Evolutionary conservation across 2,888 invertebrate species (phyloP), one percentile per base, ranked within the genome.

Genomic region (Trilocha varians): DNA sequence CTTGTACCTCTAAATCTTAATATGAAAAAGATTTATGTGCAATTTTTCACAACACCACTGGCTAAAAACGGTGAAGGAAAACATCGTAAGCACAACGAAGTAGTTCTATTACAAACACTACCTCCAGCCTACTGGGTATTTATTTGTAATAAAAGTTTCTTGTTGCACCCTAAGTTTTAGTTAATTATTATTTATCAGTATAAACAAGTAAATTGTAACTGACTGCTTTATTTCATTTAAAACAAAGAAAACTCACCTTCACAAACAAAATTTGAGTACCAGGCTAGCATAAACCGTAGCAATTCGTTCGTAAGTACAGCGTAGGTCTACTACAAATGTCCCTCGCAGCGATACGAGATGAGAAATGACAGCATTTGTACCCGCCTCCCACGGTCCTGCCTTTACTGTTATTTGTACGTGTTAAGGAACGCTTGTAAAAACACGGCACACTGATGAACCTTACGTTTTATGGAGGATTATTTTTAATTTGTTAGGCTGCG

Each of bases 361-460:
- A 34, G 39, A 17, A 39, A 39, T 39, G 16, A 25, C 25, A 34
- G 16, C 39, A 39, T 39, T 39, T 39, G 34, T 39, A 13, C 34
- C 16, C 39, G 34, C 39, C 17, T 32, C 17, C 32, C 16, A 32
- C 38, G 32, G 32, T 38, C 38, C 17, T 39, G 11, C 39, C 32
- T 32, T 25, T 11, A 16, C 9, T 16, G 34, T 39, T 16, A 39
- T 39, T 39, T 39, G 34, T 39, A 39, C 39, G 17, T 34, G 38
- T 38, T 32, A 38, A 32, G 14, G 32, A 25, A 25, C 38, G 16
- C 16, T 25, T 38, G 38, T 38, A 38, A 18, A 38, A 38, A 38
- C 38, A 38, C 32, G 16, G 16, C 38, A 32, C 16, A 32, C 13
- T 16, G 13, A 25, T 25, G 25, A 25, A 25, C 25, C 25, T 3